phyloP scores from a whole-genome alignment of 1,140 invertebrate genomes.

The Leptoteleia sp. region DNA sequence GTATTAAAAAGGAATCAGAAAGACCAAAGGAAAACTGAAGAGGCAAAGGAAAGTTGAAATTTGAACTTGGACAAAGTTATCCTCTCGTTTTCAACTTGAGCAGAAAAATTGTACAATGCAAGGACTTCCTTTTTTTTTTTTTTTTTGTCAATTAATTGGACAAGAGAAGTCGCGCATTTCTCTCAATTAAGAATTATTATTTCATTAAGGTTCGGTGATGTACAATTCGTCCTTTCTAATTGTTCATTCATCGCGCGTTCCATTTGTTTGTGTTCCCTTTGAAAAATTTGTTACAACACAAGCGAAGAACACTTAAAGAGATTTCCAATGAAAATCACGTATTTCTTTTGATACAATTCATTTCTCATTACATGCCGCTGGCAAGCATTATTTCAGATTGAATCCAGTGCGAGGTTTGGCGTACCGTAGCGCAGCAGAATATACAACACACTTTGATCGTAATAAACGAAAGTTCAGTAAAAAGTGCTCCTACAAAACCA shows the following conservation, averaged over 20 bases:
- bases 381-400: slow-evolving; percentile 36
- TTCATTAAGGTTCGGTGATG: neutral
- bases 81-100: too few species aligned
- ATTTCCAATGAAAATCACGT: slow-evolving; percentile 20
- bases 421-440: slow-evolving; percentile 2
- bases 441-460: slow-evolving; percentile 39
- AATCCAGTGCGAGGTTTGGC: slow-evolving; percentile 3
- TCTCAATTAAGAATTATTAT: slow-evolving; percentile 34
- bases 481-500: slow-evolving; percentile 54
- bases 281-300: slow-evolving; percentile 17
- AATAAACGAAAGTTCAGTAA: slow-evolving; percentile 51
- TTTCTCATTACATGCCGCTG: slow-evolving; percentile 30
- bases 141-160: too few species aligned
- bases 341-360: slow-evolving; percentile 44
- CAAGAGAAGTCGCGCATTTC: too few species aligned
- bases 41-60: too few species aligned
- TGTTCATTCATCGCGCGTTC: too few species aligned
- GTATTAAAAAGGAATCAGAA: too few species aligned
- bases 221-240: too few species aligned
- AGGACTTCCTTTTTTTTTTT: too few species aligned
- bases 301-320: slow-evolving; percentile 42
- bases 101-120: too few species aligned
- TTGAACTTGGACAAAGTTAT: too few species aligned
- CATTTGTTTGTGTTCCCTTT: too few species aligned
- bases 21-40: too few species aligned